phyloP scores from a whole-genome alignment of 1,140 invertebrate species.

The Pseudomyrmex flavicornis region DNA sequence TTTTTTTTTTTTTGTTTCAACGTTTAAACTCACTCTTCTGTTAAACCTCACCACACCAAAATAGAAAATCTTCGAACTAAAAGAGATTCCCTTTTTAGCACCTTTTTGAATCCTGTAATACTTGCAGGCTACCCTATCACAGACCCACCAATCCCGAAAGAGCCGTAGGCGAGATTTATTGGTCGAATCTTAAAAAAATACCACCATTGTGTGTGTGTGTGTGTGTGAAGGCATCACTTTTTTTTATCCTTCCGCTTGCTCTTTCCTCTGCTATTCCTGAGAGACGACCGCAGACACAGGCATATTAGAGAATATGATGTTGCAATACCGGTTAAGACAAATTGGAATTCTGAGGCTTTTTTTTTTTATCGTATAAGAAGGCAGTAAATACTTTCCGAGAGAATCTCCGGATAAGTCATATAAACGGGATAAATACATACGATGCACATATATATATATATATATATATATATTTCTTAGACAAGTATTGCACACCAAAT shows the following conservation, averaged over 20 bases:
- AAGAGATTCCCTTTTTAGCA: constrained; percentile 72
- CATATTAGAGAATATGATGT: constrained; percentile 13
- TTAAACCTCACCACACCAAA: constrained; percentile 65
- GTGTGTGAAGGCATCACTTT: constrained; percentile 38
- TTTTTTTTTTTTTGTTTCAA: neutral
- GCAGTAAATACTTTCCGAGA: constrained; percentile 49
- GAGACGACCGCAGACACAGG: constrained; percentile 23
- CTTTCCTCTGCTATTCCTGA: constrained; percentile 47
- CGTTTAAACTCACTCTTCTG: constrained; percentile 29
- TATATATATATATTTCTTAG: constrained; percentile 18
- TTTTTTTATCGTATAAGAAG: constrained; percentile 2
- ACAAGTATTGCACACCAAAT: constrained; percentile 33
- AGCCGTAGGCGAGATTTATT: constrained; percentile 66
- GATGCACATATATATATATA: neutral
- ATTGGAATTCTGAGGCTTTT: constrained; percentile 43
- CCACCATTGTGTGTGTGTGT: constrained; percentile 24
- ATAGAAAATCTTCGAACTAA: constrained; percentile 69
- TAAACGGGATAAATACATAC: constrained; percentile 11
- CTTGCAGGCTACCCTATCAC: constrained; percentile 75
- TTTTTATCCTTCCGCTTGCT: constrained; percentile 21
- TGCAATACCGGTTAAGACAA: constrained; percentile 41
- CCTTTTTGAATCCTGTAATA: constrained; percentile 73
- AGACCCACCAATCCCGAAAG: constrained; percentile 75
- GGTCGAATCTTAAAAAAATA: constrained; percentile 77
- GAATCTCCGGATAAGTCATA: constrained; percentile 5